Evolutionary conservation across 2,888 invertebrate species (phyloP).

Genomic region (Drosophila phalerata): DNA sequence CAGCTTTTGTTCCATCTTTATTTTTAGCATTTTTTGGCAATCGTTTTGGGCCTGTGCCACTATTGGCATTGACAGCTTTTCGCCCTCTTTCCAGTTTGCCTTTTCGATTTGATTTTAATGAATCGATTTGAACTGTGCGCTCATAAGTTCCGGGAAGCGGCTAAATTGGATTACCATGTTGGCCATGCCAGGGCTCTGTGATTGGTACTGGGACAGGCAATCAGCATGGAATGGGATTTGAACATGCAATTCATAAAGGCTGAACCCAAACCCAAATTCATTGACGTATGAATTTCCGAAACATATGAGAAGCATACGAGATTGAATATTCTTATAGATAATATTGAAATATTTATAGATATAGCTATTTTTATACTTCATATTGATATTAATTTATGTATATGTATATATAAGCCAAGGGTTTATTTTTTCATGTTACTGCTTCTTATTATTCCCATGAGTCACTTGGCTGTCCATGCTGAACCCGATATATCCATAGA

Average conservation of each 20-base stretch:
- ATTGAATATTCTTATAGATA: neutral
- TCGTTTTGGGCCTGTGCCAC: slow-evolving; percentile 52
- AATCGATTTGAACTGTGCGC: slow-evolving; percentile 78
- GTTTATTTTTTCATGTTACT: neutral
- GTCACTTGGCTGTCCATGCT: slow-evolving; percentile 26
- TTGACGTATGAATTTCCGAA: slow-evolving; percentile 28
- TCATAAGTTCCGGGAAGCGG: slow-evolving; percentile 68
- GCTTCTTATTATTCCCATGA: slow-evolving; percentile 32
- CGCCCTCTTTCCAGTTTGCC: slow-evolving; percentile 51
- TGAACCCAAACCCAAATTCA: slow-evolving; percentile 1
- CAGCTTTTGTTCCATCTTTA: slow-evolving; percentile 42
- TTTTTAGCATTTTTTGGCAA: slow-evolving; percentile 49
- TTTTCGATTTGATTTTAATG: slow-evolving; percentile 73
- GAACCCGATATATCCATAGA: slow-evolving; percentile 13
- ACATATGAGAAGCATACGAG: neutral
- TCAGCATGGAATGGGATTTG: slow-evolving; percentile 5
- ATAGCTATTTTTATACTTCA: neutral
- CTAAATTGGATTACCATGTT: slow-evolving; percentile 79
- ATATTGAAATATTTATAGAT: neutral
- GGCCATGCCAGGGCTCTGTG: neutral
- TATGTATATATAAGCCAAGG: neutral
- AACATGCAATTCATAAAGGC: slow-evolving; percentile 45
- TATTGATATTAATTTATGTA: neutral
- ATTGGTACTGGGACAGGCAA: slow-evolving; percentile 15
- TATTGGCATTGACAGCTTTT: slow-evolving; percentile 55